Evolutionary conservation across 2,888 invertebrate genomes (phyloP).

Genomic region (Lochmaea capreae): DNA sequence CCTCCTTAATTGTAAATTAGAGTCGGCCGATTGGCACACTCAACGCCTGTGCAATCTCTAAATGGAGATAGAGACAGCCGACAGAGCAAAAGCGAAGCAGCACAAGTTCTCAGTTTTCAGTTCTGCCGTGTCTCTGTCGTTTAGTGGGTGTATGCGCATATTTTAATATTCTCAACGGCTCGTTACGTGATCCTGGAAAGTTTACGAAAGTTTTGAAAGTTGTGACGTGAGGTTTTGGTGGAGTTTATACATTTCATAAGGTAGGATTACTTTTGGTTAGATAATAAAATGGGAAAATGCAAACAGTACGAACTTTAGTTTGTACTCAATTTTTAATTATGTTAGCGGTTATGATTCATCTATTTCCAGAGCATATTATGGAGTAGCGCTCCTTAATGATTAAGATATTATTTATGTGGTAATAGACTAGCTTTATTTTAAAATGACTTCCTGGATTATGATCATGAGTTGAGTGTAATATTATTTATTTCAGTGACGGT

Average conservation of each 20-base stretch:
- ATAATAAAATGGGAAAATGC: not conserved
- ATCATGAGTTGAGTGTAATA: too few species aligned
- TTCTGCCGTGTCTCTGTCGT: conserved; percentile 22
- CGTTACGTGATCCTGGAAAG: conserved; percentile 24
- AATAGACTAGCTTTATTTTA: too few species aligned
- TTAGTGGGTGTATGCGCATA: conserved; percentile 14
- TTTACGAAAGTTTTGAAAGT: conserved; percentile 22
- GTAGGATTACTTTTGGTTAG: conserved; percentile 16
- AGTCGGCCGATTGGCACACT: conserved; percentile 29
- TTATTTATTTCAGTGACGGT: too few species aligned
- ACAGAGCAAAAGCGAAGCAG: conserved; percentile 24
- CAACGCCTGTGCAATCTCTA: conserved; percentile 33
- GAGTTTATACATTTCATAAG: conserved; percentile 17
- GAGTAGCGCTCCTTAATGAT: not conserved
- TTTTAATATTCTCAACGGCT: not conserved
- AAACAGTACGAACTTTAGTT: not conserved
- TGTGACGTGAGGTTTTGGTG: conserved; percentile 22
- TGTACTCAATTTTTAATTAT: not conserved
- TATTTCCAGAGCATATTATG: too few species aligned
- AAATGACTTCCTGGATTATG: too few species aligned
- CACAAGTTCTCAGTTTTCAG: conserved; percentile 24
- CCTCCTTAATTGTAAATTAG: conserved; percentile 27
- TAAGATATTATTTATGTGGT: not conserved
- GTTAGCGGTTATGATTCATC: not conserved
- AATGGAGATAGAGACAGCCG: conserved; percentile 21